Conservation (phyloP, 2,797 vertebrate genomes). For the Tadarida brasiliensis region DNA sequence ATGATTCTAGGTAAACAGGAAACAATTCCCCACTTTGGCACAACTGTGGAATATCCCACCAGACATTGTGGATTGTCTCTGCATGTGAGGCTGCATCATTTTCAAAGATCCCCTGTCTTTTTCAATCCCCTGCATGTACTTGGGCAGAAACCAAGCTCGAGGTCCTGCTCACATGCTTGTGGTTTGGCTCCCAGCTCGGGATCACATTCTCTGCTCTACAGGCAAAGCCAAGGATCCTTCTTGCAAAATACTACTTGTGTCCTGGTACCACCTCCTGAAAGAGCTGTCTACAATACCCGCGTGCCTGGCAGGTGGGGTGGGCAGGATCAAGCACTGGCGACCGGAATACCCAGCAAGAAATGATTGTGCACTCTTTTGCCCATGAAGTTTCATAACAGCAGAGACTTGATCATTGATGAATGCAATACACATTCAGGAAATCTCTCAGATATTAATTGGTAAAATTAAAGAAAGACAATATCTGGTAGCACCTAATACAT, state of each 20-base stretch:
- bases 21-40: constrained; percentile 19
- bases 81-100: constrained; percentile 64
- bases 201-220: constrained; percentile 82
- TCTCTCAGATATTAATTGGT: background rate
- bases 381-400: constrained; percentile 34
- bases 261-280: constrained; percentile 79
- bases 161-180: constrained; percentile 83
- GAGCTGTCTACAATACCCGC: constrained; percentile 30
- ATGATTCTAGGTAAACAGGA: constrained; percentile 44
- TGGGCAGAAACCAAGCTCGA: constrained; percentile 78
- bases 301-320: constrained; percentile 51
- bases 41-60: background rate
- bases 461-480: constrained; percentile 23
- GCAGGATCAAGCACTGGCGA: background rate
- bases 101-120: constrained; percentile 79
- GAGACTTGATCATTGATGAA: background rate
- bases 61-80: constrained; percentile 17
- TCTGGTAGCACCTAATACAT: background rate
- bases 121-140: constrained; percentile 77
- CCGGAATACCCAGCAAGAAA: constrained; percentile 36
- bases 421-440: background rate
- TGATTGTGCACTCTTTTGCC: background rate
- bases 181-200: constrained; percentile 81
- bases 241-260: constrained; percentile 81
- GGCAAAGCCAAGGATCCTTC: constrained; percentile 78